Conservation (phyloP, 2,113 vertebrate species). For the Callipepla squamata region DNA sequence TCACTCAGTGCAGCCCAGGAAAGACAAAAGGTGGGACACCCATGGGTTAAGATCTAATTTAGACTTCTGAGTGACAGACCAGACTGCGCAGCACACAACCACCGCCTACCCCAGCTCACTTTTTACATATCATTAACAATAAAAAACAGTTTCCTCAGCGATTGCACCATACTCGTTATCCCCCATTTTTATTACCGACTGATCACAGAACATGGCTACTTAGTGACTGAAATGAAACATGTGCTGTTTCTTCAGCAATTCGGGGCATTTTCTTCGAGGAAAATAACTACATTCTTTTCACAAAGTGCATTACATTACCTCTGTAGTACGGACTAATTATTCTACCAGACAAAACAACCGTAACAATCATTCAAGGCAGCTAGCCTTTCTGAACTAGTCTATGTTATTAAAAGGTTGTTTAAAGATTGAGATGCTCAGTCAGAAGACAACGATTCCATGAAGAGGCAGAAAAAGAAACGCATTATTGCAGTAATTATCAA, state of each 20-base stretch:
- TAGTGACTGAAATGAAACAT: neutral
- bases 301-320: neutral
- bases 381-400: neutral
- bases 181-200: neutral
- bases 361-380: neutral
- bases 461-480: neutral
- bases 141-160: neutral
- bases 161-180: neutral
- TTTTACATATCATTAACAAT: neutral
- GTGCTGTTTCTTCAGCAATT: neutral
- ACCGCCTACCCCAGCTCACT: neutral
- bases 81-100: neutral
- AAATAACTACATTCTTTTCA: neutral
- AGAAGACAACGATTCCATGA: neutral
- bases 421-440: neutral
- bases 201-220: neutral
- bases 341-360: neutral
- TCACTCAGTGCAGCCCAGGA: too few relatives aligned
- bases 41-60: neutral
- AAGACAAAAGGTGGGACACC: too few relatives aligned
- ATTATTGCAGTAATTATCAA: conserved; percentile 19
- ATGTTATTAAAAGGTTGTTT: neutral
- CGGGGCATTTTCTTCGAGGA: neutral
- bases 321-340: neutral
- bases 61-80: neutral